Conservation (phyloP, 2,888 invertebrate genomes). For the Byasa hedistus region DNA sequence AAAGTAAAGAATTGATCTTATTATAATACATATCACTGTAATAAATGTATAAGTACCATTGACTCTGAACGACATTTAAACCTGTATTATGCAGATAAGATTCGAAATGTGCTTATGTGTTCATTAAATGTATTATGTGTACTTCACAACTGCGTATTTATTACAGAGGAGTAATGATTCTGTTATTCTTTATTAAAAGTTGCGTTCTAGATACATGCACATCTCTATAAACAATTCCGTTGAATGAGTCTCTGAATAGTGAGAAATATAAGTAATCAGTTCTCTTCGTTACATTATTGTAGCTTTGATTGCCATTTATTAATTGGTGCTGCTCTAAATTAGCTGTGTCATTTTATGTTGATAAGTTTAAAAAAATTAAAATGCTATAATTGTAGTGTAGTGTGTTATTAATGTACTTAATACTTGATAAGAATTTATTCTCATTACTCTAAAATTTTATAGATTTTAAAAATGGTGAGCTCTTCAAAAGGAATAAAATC, state of each 20-base stretch:
- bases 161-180: conserved; percentile 10
- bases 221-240: conserved; percentile 18
- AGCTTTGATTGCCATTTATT: conserved; percentile 33
- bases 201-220: not conserved
- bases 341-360: conserved; percentile 10
- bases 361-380: not conserved
- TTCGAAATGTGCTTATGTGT: not conserved
- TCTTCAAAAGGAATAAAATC: conserved; percentile 46
- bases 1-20: not conserved
- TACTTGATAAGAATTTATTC: not conserved
- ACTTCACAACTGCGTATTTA: conserved; percentile 3
- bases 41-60: not conserved
- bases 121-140: not conserved
- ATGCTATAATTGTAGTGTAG: not conserved
- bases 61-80: not conserved
- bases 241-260: conserved; percentile 25
- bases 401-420: too few relatives aligned
- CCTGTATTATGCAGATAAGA: conserved; percentile 1
- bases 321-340: conserved; percentile 30
- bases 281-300: conserved; percentile 38
- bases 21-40: not conserved
- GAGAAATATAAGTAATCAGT: conserved; percentile 49
- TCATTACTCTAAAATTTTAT: conserved; percentile 4
- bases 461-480: conserved; percentile 50
- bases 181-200: conserved; percentile 7